Base-by-base conservation (phyloP, 2,797 vertebrate species). In the Halcyon smyrnensis region DNA sequence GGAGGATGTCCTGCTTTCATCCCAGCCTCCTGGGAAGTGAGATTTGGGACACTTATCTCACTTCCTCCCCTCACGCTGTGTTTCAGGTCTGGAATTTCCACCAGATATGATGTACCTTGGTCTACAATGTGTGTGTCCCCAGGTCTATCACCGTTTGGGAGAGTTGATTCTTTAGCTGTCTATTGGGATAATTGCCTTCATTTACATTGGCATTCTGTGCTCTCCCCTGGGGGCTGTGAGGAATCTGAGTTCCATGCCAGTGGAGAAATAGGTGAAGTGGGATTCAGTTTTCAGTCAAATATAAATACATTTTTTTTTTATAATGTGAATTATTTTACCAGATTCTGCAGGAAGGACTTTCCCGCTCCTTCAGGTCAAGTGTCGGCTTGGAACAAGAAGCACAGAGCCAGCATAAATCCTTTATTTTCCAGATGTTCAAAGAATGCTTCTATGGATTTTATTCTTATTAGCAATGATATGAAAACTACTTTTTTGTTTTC, bases 121-220 rank as follows among this genome's bases (percentile, higher is more conserved):
- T 67, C 28, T 56, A 56, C 12, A 2, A 51, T 51, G 25, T 30
- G 11, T 45, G 28, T 45, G 41, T 51, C 34, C 25, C 45, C 68
- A 27, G 74, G 17, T 53, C 25, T 16, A 64, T 15, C 21, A 71
- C 4, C 0, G 0, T 39, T 19, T 56, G 9, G 3, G 4, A 9
- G 4, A 48, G 3, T 2, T 67, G 9, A 13, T 54, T 69, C 12
- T 13, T 80, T 87, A 41, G 32, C 39, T 67, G 4, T 15, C 24
- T 75, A 28, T 13, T 59, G 17, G 19, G 4, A 82, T 2, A 82
- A 34, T 2, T 71, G 11, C 13, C 11, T 69, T 74, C 53, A 48
- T 57, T 70, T 76, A 45, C 53, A 21, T 7, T 43, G 59, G 13
- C 27, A 62, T 63, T 39, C 9, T 41, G 11, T 2, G 1, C 16